Evolutionary conservation across 2,113 vertebrate genomes (phyloP), one percentile per base, ranked within the genome.

Genomic region (Dicerorhinus sumatrensis): DNA sequence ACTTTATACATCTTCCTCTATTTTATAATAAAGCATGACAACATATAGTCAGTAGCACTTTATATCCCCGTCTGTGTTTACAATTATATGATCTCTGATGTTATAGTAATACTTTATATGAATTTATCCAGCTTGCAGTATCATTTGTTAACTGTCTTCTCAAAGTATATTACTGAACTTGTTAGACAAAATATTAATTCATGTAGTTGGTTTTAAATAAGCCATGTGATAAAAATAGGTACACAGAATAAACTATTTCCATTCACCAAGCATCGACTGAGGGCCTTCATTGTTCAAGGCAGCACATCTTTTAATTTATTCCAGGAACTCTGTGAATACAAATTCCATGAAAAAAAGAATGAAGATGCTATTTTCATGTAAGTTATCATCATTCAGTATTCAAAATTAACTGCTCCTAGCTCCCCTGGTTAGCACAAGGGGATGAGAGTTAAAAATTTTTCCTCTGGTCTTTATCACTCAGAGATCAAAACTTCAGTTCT

Each of bases 1-100:
- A 89, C 87, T 98, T 94, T 91, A 72, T 93, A 54, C 60, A 95
- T 67, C 36, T 89, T 93, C 75, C 96, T 98, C 69, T 92, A 97
- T 88, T 96, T 94, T 65, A 72, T 65, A 75, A 92, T 97, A 97
- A 76, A 97, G 62, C 48, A 80, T 93, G 92, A 87, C 94, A 70
- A 83, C 79, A 85, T 65, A 75, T 33, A 92, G 69, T 97, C 97
- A 98, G 89, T 23, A 97, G 96, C 48, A 87, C 89, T 96, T 97
- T 80, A 96, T 94, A 97, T 94, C 62, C 89, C 60, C 7, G 23
- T 18, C 0, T 46, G 54, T 92, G 75, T 98, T 96, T 93, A 42
- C 92, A 81, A 46, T 77, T 97, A 96, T 96, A 89, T 97, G 51
- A 75, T 62, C 12, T 94, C 27, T 97, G 73, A 62, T 93, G 20